Conservation (phyloP, 1,140 invertebrate genomes). For the Drosophila virilis region DNA sequence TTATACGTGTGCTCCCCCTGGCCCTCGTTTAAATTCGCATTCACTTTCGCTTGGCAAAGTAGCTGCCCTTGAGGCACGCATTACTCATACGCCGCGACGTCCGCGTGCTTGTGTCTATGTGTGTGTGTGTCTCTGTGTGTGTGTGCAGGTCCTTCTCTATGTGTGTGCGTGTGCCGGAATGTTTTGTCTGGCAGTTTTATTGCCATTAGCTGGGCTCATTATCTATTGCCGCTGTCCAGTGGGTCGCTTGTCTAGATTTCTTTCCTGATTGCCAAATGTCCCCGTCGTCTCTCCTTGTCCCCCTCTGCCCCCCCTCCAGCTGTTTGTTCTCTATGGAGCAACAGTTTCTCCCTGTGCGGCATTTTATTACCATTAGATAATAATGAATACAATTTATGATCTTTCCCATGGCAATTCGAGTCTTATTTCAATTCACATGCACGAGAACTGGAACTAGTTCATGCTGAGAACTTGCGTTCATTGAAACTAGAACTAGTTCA, state of each 20-base stretch:
- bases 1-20: background rate
- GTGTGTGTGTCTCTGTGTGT: constrained; percentile 14
- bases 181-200: constrained; percentile 46
- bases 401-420: background rate
- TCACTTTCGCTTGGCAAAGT: constrained; percentile 58
- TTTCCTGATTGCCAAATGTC: background rate
- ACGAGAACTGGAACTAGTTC: background rate
- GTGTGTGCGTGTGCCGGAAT: constrained; percentile 34
- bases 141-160: background rate
- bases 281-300: no score
- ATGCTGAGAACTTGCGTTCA: background rate
- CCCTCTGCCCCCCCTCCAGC: background rate
- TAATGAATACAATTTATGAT: background rate
- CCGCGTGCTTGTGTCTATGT: background rate
- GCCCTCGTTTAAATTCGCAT: constrained; percentile 58
- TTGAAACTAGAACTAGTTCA: no score
- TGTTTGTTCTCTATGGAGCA: background rate
- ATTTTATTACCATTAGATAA: background rate
- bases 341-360: background rate
- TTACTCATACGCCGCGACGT: constrained; percentile 59
- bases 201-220: constrained; percentile 56
- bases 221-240: constrained; percentile 25
- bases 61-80: constrained; percentile 63
- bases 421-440: no score
- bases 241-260: constrained; percentile 11